A percentile compares a stretch with the other conserved stretches of the same genome.
phyloP scores from a whole-genome alignment of 2,888 invertebrate genomes.

The Dasysyrphus tricinctus region DNA sequence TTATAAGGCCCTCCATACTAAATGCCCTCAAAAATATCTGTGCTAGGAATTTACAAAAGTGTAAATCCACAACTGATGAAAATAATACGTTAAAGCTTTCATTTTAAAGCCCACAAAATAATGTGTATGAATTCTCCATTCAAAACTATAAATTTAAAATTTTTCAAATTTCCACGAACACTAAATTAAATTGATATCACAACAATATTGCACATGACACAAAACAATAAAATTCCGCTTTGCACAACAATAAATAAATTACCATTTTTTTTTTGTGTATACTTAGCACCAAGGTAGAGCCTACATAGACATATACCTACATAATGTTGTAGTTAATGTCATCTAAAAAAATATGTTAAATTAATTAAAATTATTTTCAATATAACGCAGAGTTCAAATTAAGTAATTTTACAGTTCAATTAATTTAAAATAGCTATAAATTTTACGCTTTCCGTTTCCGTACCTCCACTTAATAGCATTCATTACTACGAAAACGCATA shows the following conservation, averaged over 20 bases:
- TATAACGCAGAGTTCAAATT: slow-evolving; percentile 33
- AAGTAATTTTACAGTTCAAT: slow-evolving; percentile 52
- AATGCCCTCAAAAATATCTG: no score
- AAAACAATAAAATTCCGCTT: slow-evolving; percentile 17
- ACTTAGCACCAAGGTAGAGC: no score
- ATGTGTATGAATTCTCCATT: no score
- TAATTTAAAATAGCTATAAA: slow-evolving; percentile 30
- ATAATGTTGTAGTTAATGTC: not conserved
- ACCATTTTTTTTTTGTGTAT: not conserved
- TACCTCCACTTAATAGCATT: not conserved
- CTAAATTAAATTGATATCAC: slow-evolving; percentile 15
- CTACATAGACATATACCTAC: no score
- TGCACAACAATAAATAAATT: slow-evolving; percentile 18
- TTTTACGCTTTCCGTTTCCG: not conserved
- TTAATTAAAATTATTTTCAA: slow-evolving; percentile 36
- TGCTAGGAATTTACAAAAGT: no score
- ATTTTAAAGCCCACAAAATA: no score
- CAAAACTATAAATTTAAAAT: not conserved
- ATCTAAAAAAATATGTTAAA: slow-evolving; percentile 22
- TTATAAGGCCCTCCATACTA: no score
- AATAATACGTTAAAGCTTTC: no score
- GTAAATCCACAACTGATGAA: no score
- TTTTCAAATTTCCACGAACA: not conserved
- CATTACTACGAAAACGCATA: not conserved
- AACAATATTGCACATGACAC: slow-evolving; percentile 18